Percentiles rank a stretch among this genome's conserved stretches.
phyloP scores from a whole-genome alignment of 1,140 invertebrate genomes.

The Epicauta chinensis region DNA sequence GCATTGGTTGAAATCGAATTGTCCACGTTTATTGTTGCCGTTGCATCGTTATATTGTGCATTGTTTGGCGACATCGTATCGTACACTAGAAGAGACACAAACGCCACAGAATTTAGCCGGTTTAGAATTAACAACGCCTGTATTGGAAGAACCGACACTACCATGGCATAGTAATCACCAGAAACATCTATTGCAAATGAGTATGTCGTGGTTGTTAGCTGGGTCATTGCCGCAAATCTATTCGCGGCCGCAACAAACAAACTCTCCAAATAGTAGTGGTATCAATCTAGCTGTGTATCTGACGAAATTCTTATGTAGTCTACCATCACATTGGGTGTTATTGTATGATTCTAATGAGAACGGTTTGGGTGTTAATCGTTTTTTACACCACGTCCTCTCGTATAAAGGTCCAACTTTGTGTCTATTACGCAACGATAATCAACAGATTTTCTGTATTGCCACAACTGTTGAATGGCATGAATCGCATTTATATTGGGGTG shows the following conservation, averaged over 20 bases:
- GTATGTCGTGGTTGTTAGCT: constrained; percentile 73
- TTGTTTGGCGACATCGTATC: constrained; percentile 67
- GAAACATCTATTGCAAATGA: constrained; percentile 55
- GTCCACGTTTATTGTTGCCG: constrained; percentile 64
- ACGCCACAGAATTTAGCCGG: constrained; percentile 36
- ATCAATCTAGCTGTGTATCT: constrained; percentile 50
- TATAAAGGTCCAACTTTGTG: constrained; percentile 79
- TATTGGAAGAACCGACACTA: constrained; percentile 57
- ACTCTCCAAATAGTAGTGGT: constrained; percentile 39
- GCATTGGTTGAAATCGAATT: constrained; percentile 73
- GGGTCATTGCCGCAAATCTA: constrained; percentile 65
- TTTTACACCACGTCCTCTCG: constrained; percentile 78
- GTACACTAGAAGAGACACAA: constrained; percentile 49
- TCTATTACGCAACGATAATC: constrained; percentile 61
- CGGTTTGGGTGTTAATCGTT: constrained; percentile 79
- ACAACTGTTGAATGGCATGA: constrained; percentile 79
- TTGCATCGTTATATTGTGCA: constrained; percentile 72
- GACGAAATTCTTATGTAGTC: constrained; percentile 55
- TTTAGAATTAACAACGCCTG: constrained; percentile 66
- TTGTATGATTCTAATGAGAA: constrained; percentile 79
- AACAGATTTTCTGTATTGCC: constrained; percentile 69
- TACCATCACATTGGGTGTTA: constrained; percentile 74
- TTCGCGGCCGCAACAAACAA: constrained; percentile 49
- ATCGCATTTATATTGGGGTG: constrained; percentile 77
- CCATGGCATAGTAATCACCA: constrained; percentile 38